These are phyloP conservation scores for Patiria pectinifera DNA, from an alignment of 53 echinoderm and acorn worm genomes.

Conservation along the genomic window DNA sequence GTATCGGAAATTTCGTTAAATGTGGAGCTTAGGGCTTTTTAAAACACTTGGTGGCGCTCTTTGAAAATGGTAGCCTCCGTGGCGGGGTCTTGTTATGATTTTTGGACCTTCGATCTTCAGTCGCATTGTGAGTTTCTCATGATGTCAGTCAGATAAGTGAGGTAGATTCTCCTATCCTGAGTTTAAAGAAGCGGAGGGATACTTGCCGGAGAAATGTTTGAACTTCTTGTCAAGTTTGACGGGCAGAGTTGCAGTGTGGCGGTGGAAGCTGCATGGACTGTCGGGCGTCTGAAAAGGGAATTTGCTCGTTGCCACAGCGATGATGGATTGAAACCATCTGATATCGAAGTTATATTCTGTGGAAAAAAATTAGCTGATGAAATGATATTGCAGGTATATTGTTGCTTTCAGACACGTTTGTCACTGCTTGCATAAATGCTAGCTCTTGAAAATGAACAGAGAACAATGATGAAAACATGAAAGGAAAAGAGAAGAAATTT, in stretches of 20 bases:
- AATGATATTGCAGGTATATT: constrained; percentile 58
- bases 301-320: constrained; percentile 1
- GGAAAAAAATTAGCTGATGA: constrained; percentile 63
- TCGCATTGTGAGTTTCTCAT: too few relatives aligned
- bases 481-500: too few relatives aligned
- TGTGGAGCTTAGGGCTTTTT: not conserved
- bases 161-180: too few relatives aligned
- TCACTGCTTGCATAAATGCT: too few relatives aligned
- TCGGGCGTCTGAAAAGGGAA: constrained; percentile 40
- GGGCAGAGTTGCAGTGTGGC: constrained; percentile 21
- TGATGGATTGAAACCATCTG: constrained; percentile 12
- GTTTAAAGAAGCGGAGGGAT: not conserved
- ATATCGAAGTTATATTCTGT: constrained; percentile 71
- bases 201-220: constrained; percentile 12
- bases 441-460: too few relatives aligned
- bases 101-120: too few relatives aligned
- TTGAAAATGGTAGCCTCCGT: constrained; percentile 23
- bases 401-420: too few relatives aligned
- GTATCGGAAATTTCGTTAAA: too few relatives aligned
- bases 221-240: constrained; percentile 39
- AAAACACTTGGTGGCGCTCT: constrained; percentile 34
- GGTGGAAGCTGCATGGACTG: constrained; percentile 52
- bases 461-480: too few relatives aligned
- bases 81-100: too few relatives aligned
- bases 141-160: too few relatives aligned